phyloP scores from a whole-genome alignment of 2,797 vertebrate genomes.

The Heteromormyrus szaboi region DNA sequence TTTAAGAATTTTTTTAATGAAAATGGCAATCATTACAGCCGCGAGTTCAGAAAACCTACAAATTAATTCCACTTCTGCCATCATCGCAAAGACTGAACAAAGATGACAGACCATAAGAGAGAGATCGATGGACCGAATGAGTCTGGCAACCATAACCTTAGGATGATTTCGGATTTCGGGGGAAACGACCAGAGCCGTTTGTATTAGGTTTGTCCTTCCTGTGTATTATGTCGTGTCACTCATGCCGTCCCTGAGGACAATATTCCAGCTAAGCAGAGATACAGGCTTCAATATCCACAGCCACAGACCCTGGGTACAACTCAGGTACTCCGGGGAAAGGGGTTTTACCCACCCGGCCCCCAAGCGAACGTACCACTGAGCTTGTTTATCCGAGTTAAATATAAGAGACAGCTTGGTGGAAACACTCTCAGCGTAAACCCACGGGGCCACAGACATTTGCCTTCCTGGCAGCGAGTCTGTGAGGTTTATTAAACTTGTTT shows the following conservation, averaged over 20 bases:
- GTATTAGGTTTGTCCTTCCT: neutral
- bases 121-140: neutral
- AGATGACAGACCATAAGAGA: neutral
- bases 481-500: neutral
- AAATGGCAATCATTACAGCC: conserved; percentile 8
- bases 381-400: neutral
- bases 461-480: neutral
- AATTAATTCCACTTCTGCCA: neutral
- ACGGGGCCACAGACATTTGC: neutral
- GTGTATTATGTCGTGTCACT: neutral
- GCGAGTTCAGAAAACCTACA: neutral
- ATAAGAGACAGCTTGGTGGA: neutral
- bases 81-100: neutral
- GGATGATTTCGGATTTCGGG: neutral
- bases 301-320: neutral
- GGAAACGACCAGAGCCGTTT: neutral
- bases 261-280: neutral
- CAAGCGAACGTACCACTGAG: neutral
- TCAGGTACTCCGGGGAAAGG: neutral
- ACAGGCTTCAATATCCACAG: neutral
- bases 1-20: neutral
- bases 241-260: neutral
- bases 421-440: neutral
- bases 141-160: neutral
- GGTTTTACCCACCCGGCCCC: neutral